phyloP scores from a whole-genome alignment of 2,113 vertebrate genomes.

The Puma concolor region DNA sequence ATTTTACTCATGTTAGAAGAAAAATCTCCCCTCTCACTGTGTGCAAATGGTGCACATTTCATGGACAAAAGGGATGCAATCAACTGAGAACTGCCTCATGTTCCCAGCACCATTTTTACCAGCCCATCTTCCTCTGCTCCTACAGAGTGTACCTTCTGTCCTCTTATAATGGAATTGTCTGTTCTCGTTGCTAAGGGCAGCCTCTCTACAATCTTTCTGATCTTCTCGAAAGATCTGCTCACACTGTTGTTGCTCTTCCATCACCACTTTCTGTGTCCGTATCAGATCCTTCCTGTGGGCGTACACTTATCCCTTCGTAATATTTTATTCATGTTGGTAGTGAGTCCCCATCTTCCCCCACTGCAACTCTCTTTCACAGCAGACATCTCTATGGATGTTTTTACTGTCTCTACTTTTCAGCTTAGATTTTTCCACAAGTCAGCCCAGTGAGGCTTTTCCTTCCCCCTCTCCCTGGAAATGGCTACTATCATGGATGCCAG shows the following conservation, averaged over 20 bases:
- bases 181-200: neutral
- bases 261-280: neutral
- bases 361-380: neutral
- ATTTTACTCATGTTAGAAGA: constrained; percentile 14
- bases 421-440: neutral
- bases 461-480: neutral
- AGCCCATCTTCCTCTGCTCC: neutral
- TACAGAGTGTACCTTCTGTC: no score
- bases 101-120: neutral
- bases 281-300: neutral
- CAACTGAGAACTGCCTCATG: neutral
- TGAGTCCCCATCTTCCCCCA: neutral
- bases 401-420: neutral
- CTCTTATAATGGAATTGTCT: neutral
- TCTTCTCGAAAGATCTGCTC: neutral
- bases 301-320: neutral
- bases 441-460: neutral
- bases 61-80: neutral
- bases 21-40: neutral
- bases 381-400: neutral
- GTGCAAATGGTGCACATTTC: neutral
- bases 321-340: neutral
- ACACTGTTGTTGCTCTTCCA: rapidly evolving
- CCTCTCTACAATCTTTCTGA: neutral
- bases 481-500: neutral